Evolutionary conservation across 1,140 invertebrate species (phyloP), one percentile per base, ranked within the genome.

Genomic region (Brachionus paranguensis): DNA sequence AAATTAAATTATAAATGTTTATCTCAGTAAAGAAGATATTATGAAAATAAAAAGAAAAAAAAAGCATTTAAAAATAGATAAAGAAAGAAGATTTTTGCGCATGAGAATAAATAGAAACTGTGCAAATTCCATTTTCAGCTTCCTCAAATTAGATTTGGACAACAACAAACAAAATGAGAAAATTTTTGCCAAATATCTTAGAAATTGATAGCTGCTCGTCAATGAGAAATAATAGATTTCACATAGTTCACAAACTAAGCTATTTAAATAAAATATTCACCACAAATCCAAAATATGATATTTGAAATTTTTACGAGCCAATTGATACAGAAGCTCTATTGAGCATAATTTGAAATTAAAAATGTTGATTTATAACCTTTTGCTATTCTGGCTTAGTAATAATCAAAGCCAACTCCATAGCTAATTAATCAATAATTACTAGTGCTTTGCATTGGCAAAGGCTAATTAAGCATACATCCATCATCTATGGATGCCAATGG

Each of bases 321-420:
- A 68, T 37, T 29, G 33, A 33, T 68, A 68, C 65, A 33, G 65
- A 68, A 41, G 33, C 27, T 68, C 65, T 60, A 37, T 33, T 68
- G 41, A 68, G 65, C 65, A 68, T 68, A 68, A 68, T 33, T 68
- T 68, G 27, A 33, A 68, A 68, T 68, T 68, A 33, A 68, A 68
- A 68, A 68, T 68, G 65, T 68, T 33, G 33, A 68, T 68, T 68
- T 60, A 60, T 60, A 60, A 60, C 53, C 53, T 60, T 68, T 68
- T 68, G 29, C 65, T 68, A 29, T 41, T 41, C 65, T 33, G 27
- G 65, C 65, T 68, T 68, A 33, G 33, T 41, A 60, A 14, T 68
- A 41, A 68, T 68, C 20, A 68, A 68, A 68, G n/a, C 65, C 27
- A 68, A 33, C 65, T 29, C 65, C 65, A 68, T 68, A 33, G 33